Conservation (phyloP, 2,888 invertebrate genomes). For the Leptopilina drosophilae region DNA sequence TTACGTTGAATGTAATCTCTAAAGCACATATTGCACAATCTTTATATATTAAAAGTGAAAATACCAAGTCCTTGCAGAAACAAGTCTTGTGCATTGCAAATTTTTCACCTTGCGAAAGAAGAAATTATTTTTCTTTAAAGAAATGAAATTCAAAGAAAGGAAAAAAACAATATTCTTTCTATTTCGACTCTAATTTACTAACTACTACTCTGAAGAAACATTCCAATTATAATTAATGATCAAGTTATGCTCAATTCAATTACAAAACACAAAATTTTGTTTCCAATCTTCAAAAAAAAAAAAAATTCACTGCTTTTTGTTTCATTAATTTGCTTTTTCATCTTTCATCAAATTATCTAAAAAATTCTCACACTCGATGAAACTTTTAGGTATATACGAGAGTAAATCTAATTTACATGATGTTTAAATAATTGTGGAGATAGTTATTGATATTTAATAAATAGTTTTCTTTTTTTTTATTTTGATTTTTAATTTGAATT, state of each 20-base stretch:
- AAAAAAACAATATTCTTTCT: background rate
- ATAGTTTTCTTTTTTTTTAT: background rate
- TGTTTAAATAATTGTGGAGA: background rate
- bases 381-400: background rate
- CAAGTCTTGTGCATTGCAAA: background rate
- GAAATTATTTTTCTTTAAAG: background rate
- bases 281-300: background rate
- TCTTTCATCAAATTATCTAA: background rate
- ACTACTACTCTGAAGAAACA: background rate
- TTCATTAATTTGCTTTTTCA: background rate
- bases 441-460: background rate
- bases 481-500: background rate
- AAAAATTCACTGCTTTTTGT: background rate
- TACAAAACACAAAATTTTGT: background rate
- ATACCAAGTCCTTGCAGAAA: slow-evolving; percentile 20
- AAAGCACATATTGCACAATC: slow-evolving; percentile 22
- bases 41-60: slow-evolving; percentile 33
- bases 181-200: background rate
- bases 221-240: too few species aligned
- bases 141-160: slow-evolving; percentile 14
- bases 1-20: slow-evolving; percentile 17
- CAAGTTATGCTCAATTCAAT: too few species aligned
- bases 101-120: slow-evolving; percentile 5
- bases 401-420: background rate
- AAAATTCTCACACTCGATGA: slow-evolving; percentile 21